phyloP scores from a whole-genome alignment of 2,113 vertebrate species.

The Mungos mungo region DNA sequence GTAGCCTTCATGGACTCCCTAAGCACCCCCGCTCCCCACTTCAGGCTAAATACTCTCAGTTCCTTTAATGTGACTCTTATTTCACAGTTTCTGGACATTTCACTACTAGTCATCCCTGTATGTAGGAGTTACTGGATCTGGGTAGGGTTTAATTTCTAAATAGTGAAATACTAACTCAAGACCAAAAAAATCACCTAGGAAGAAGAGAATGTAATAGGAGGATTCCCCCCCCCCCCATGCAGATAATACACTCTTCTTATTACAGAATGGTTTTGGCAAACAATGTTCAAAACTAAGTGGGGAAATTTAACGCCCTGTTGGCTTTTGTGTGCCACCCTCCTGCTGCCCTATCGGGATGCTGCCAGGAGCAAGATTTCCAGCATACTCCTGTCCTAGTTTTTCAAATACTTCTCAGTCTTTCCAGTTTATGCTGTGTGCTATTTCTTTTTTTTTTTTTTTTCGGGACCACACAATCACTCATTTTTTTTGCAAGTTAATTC shows the following conservation, averaged over 20 bases:
- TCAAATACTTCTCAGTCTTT: neutral
- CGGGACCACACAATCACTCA: neutral
- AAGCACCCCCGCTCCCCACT: neutral
- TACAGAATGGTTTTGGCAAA: neutral
- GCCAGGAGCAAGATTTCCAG: neutral
- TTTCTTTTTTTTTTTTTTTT: neutral
- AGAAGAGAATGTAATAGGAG: neutral
- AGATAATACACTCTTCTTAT: neutral
- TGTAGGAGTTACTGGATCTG: neutral
- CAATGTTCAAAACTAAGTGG: neutral
- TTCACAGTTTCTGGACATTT: slow-evolving; percentile 10
- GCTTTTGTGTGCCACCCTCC: neutral
- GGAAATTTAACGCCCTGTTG: neutral
- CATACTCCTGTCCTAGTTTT: neutral
- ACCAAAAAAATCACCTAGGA: neutral
- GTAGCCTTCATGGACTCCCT: neutral
- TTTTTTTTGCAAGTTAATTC: slow-evolving; percentile 54
- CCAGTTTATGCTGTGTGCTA: neutral
- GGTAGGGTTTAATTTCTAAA: neutral
- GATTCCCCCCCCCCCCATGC: rapidly evolving
- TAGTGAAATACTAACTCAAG: neutral
- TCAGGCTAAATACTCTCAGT: neutral
- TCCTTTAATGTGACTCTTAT: neutral
- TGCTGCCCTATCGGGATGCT: neutral
- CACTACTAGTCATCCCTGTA: neutral